Base-by-base conservation (phyloP, 2,113 vertebrate species). In the Mus musculus region DNA sequence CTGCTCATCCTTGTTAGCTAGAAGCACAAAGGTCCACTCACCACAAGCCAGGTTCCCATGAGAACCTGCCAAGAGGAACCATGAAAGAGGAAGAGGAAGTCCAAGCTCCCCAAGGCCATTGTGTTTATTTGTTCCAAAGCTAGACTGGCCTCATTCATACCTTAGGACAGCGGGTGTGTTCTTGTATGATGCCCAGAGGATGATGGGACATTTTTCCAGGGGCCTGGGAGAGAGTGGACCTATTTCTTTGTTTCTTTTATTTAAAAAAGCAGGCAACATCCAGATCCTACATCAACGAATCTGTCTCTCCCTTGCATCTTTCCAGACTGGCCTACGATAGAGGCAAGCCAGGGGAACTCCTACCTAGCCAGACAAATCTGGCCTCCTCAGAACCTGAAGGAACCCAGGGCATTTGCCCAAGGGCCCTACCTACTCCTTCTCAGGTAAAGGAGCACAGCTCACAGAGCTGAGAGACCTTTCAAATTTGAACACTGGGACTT, bases 61-160 rank as follows among this genome's bases (percentile, higher is more conserved):
- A 87, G 93, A 36, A 71, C 7, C 63, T 94, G 96, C 97, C 96
- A 97, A 94, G 28, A 52, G 89, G 89, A 89, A 73, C 77, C 26
- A 36, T 39, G 19, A 63, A 95, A 76, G 77, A 93, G 95, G 96
- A 96, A 87, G 89, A 84, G 87, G 96, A 88, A 69, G 9, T 39
- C 36, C 11, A 30, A n/a, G 36, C 88, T 89, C 90, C 90, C 88
- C 77, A 10, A 33, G 88, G 22, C 94, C 94, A 76, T 89, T 61
- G 54, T 77, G 14, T 95, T 76, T 76, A 82, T 54, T 80, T 67
- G 56, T 33, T 6, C 90, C 77, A 12, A 67, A 72, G 90, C 73
- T 95, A 81, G 65, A 7, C 63, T 5, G 69, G 24, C 65, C 49
- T 71, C 84, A 88, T 88, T 91, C 95, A 61, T 52, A 9, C 33